Base-by-base conservation (phyloP, 2,888 invertebrate genomes). In the Reticulitermes lucifugus region DNA sequence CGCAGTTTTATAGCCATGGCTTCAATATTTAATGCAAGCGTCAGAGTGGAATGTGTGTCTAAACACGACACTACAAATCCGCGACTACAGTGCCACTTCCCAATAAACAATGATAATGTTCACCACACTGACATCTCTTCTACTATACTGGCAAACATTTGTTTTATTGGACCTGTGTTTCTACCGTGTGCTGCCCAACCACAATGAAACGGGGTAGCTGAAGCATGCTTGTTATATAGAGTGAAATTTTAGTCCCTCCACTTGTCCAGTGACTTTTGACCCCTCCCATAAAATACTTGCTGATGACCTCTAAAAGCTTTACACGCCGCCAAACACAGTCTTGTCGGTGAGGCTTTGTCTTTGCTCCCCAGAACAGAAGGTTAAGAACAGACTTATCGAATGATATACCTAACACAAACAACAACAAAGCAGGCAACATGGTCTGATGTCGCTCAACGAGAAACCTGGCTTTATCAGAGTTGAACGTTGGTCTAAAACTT, bases 271-370 rank as follows among this genome's bases (percentile, higher is more conserved):
- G 35, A 35, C 35, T 70, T 73, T 41, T 29, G 35, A 29, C 73
- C 73, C 7, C 21, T 9, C 21, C 41, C 73, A 73, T 73, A 41
- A 73, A 73, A 73, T 14, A 41, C 73, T 77, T 22, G 46, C n/a
- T 46, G 22, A 77, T 43, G 46, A 9, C 77, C 51, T 46, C 51
- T 46, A 35, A 46, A 77, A 77, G 41, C 73, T 73, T 73, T n/a
- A 41, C 73, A 41, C 21, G 6, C 73, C n/a, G 77, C n/a, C 77
- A 77, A 77, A 46, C 46, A 77, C 77, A 46, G 46, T 77, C 77
- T 77, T 22, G 22, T 77, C 77, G 43, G 21, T n/a, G 55, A 55
- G 55, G 55, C 55, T 55, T 55, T 55, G 55, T 55, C 55, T 18
- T 55, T 18, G 14, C 18, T 55, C 55, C 55, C 70, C 4, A 70